These are phyloP conservation scores for Drosophila paranaensis DNA, from an alignment of 2,888 invertebrate genomes.

Conservation along the genomic window DNA sequence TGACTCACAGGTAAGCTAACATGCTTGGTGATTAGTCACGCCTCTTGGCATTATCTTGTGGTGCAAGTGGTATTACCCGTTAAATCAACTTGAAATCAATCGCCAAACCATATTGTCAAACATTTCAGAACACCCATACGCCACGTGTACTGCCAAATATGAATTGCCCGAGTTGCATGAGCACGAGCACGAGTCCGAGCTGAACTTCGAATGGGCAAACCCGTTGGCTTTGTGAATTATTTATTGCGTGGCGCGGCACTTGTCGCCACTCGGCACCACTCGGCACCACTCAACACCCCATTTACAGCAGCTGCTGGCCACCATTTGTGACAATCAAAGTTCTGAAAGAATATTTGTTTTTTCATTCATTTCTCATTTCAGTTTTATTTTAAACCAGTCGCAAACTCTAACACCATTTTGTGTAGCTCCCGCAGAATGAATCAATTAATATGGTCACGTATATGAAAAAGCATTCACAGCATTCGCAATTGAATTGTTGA, in stretches of 20 bases:
- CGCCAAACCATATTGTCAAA: conserved; percentile 43
- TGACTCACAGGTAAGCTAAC: conserved; percentile 53
- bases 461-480: conserved; percentile 35
- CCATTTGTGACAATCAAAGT: conserved; percentile 53
- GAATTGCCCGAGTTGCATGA: conserved; percentile 21
- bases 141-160: conserved; percentile 35
- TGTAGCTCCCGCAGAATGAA: conserved; percentile 53
- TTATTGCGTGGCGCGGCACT: conserved; percentile 27
- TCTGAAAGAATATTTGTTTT: conserved; percentile 42
- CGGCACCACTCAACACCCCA: conserved; percentile 48
- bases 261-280: conserved; percentile 61
- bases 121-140: conserved; percentile 62
- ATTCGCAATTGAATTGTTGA: conserved; percentile 56
- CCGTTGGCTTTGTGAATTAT: conserved; percentile 43
- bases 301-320: conserved; percentile 49
- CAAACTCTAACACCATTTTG: conserved; percentile 16
- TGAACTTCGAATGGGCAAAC: conserved; percentile 48
- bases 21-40: conserved; percentile 58
- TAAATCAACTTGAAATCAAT: conserved; percentile 21
- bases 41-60: conserved; percentile 27
- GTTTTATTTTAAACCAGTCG: conserved; percentile 37
- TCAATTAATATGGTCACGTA: conserved; percentile 68
- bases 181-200: conserved; percentile 12
- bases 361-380: conserved; percentile 21
- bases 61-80: conserved; percentile 3